Evolutionary conservation across 1,140 invertebrate species (phyloP), one percentile per base, ranked within the genome.

Genomic region (Rhopalosiphum padi): DNA sequence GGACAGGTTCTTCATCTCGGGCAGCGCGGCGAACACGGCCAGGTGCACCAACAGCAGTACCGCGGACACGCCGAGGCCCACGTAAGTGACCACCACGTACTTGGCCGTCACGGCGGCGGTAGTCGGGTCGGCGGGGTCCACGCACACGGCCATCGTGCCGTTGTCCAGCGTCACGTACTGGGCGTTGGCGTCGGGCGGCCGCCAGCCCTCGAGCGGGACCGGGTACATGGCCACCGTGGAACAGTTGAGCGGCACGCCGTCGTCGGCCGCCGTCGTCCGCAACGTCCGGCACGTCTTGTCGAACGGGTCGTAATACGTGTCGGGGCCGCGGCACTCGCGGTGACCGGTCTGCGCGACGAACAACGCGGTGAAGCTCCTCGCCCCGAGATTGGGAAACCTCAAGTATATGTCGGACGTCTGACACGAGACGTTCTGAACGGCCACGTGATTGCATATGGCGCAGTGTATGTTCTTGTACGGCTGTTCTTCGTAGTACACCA

Each of bases 401-500:
- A 88, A 51, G 94, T 91, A 43, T 89, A 90, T 18, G 93, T 51
- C 93, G 48, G 93, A 91, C 55, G 85, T 93, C 15, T 94, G 93
- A 94, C 96, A 96, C 77, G 94, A 94, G 43, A 96, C 89, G 90
- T 95, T 90, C 93, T 96, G 95, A 53, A 95, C 94, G 6, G 94
- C 94, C 2, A 95, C 95, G 37, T 95, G 94, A 94, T 96, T 96
- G 94, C 96, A 97, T 22, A 96, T 94, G 9, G 96, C 96, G 94
- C 96, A 97, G 94, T 96, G 96, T 0, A 95, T 94, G 94, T 97
- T 97, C 94, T 95, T 95, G 94, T 96, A 97, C 0, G 95, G 95
- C 9, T 94, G 94, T n/a, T 94, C 94, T 15, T 94, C 94, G 35
- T 94, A 41, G 94, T 96, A 96, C 11, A 96, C 95, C 8, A 96